Evolutionary conservation across 2,888 invertebrate species (phyloP).

Genomic region (Gymnosoma rotundatum): DNA sequence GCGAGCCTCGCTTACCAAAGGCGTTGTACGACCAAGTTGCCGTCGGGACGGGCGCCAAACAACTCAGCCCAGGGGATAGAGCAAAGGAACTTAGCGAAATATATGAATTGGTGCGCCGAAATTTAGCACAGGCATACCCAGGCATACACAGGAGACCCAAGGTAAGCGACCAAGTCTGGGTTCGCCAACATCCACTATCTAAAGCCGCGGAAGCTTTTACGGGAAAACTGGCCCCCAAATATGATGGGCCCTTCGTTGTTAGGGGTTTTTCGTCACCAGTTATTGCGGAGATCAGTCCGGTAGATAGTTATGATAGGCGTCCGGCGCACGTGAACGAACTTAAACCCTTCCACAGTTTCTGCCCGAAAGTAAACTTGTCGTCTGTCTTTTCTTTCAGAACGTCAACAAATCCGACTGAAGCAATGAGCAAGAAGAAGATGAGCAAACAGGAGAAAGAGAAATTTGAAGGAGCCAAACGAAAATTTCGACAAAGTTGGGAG

Average conservation of each 20-base stretch:
- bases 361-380: too few species aligned
- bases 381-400: too few species aligned
- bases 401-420: too few species aligned
- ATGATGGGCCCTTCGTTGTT: neutral
- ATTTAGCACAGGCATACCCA: neutral
- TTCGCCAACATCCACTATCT: neutral
- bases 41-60: neutral
- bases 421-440: too few species aligned
- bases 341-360: too few species aligned
- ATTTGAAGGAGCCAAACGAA: too few species aligned
- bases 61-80: neutral
- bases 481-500: too few species aligned
- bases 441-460: too few species aligned
- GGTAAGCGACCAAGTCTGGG: neutral
- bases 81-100: neutral
- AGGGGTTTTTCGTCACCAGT: too few species aligned
- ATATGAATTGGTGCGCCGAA: neutral
- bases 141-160: neutral
- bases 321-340: too few species aligned
- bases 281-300: too few species aligned
- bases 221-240: constrained; percentile 14
- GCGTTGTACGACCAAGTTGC: constrained; percentile 10
- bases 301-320: too few species aligned
- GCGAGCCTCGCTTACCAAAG: constrained; percentile 31
- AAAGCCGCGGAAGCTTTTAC: neutral